phyloP scores from a whole-genome alignment of 2,113 vertebrate species.

The Sturnus vulgaris region DNA sequence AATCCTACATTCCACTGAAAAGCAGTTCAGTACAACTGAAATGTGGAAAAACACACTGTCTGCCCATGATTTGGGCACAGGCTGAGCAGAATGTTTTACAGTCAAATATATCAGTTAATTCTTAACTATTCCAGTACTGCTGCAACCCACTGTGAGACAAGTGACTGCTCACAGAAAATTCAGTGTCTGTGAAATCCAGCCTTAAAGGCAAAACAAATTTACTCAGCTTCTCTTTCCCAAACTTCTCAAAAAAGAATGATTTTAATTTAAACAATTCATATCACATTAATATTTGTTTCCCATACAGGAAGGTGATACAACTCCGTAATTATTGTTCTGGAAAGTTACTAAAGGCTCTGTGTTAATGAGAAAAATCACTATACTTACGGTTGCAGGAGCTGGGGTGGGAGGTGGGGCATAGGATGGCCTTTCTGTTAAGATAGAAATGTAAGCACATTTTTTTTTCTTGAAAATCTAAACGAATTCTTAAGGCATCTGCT shows the following conservation, averaged over 20 bases:
- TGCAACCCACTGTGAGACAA: background rate
- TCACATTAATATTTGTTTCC: background rate
- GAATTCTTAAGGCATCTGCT: background rate
- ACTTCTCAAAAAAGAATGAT: background rate
- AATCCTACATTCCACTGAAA: background rate
- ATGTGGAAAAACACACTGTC: fast-evolving
- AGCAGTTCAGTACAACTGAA: background rate
- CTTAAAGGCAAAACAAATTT: background rate
- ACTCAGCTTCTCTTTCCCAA: background rate
- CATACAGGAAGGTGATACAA: background rate
- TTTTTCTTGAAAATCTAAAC: slow-evolving; percentile 53
- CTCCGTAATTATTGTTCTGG: background rate
- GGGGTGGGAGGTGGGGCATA: slow-evolving; percentile 96
- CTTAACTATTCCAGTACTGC: background rate
- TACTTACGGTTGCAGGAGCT: slow-evolving; percentile 96
- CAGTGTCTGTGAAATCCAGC: background rate
- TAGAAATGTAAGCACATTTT: slow-evolving; percentile 67
- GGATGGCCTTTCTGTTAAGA: slow-evolving; percentile 91
- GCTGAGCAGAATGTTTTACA: background rate
- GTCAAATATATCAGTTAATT: background rate
- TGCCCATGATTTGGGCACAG: background rate
- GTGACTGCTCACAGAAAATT: background rate
- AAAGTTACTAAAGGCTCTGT: slow-evolving; percentile 28
- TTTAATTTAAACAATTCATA: background rate
- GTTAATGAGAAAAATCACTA: slow-evolving; percentile 73